Evolutionary conservation across 1,140 invertebrate genomes (phyloP).

Genomic region (Eumaeus atala): DNA sequence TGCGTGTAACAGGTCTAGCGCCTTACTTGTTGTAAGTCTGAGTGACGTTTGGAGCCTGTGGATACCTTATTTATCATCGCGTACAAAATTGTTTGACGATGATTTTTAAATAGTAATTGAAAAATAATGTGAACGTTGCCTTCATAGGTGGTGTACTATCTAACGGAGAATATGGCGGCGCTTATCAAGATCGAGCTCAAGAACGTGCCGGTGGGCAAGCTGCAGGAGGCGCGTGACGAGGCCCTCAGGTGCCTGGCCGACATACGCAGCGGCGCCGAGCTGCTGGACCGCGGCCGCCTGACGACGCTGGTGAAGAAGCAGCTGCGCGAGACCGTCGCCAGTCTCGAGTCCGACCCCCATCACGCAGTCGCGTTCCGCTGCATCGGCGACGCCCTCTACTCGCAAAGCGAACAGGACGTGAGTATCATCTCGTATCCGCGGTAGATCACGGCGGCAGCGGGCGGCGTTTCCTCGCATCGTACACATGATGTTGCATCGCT

Average conservation of each 20-base stretch:
- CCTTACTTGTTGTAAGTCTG: too few species aligned
- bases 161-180: constrained; percentile 83
- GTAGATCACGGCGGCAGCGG: too few species aligned
- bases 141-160: constrained; percentile 22
- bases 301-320: constrained; percentile 81
- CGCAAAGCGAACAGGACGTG: constrained; percentile 83
- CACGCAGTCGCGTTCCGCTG: constrained; percentile 83
- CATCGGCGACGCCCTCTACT: constrained; percentile 89
- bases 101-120: too few species aligned
- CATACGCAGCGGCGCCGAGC: constrained; percentile 65
- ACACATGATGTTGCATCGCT: too few species aligned
- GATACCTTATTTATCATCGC: too few species aligned
- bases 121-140: background rate
- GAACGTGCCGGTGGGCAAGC: constrained; percentile 83
- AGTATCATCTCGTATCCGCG: too few species aligned
- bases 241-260: constrained; percentile 74
- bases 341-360: constrained; percentile 85
- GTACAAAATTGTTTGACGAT: too few species aligned
- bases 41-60: too few species aligned
- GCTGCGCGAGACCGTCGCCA: constrained; percentile 81
- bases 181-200: constrained; percentile 83
- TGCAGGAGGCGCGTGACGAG: constrained; percentile 78
- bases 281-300: constrained; percentile 86
- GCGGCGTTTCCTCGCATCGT: too few species aligned
- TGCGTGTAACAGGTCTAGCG: too few species aligned